These are phyloP conservation scores for Embidobia sp. DNA, from an alignment of 2,888 invertebrate genomes.

Conservation along the genomic window DNA sequence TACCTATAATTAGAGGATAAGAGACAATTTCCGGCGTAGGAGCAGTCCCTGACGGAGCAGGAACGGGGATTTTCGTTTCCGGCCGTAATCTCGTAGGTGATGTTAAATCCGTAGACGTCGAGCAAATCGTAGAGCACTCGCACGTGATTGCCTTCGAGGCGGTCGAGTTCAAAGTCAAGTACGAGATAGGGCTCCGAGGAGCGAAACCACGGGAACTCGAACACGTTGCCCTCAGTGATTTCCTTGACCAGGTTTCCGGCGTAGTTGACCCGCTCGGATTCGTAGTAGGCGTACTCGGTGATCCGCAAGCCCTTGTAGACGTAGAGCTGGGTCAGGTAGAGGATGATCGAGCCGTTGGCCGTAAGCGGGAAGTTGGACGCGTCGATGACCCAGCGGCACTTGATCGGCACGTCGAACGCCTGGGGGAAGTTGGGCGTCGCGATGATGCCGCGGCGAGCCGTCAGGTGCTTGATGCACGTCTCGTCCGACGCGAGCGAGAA, in stretches of 20 bases:
- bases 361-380: conserved; percentile 83
- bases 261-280: conserved; percentile 85
- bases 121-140: conserved; percentile 90
- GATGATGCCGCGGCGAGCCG: conserved; percentile 87
- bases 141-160: conserved; percentile 91
- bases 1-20: conserved; percentile 83
- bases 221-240: conserved; percentile 89
- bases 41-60: conserved; percentile 91
- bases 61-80: conserved; percentile 83
- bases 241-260: conserved; percentile 86
- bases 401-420: conserved; percentile 90
- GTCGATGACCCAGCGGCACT: conserved; percentile 94
- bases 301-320: conserved; percentile 89
- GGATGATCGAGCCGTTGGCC: conserved; percentile 87
- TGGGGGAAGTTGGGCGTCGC: conserved; percentile 93
- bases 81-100: conserved; percentile 92
- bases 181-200: conserved; percentile 89
- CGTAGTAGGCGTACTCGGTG: conserved; percentile 89
- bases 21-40: conserved; percentile 92
- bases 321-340: conserved; percentile 94
- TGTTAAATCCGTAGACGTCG: conserved; percentile 95
- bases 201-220: conserved; percentile 83
- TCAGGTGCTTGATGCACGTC: conserved; percentile 86
- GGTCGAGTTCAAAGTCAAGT: conserved; percentile 88
- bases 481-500: conserved; percentile 56